Evolutionary conservation across 2,888 invertebrate species (phyloP).

Genomic region (Anthrax anthrax): DNA sequence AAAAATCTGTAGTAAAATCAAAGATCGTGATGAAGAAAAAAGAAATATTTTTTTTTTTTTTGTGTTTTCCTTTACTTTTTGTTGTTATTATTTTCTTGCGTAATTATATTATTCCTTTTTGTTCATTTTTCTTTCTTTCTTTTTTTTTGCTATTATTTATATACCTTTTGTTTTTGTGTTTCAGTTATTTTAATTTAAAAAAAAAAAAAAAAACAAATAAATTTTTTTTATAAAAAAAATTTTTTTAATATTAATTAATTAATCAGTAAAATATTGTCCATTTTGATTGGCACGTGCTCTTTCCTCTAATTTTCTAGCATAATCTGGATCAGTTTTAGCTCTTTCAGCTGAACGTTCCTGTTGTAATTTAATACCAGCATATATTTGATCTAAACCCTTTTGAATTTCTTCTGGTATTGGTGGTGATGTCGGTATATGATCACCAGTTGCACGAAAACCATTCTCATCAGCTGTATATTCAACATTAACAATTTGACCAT

Average conservation of each 20-base stretch:
- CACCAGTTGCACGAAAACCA: constrained; percentile 67
- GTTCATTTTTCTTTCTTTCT: too few species aligned
- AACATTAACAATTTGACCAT: constrained; percentile 55
- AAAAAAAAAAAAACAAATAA: too few species aligned
- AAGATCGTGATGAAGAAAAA: too few species aligned
- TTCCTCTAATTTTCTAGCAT: constrained; percentile 31
- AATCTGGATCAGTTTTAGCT: constrained; percentile 32
- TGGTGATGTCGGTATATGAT: constrained; percentile 72
- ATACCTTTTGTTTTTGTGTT: too few species aligned
- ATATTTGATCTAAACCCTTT: constrained; percentile 75
- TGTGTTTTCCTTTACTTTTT: too few species aligned
- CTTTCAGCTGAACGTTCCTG: constrained; percentile 39
- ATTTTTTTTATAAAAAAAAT: too few species aligned
- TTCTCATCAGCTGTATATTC: constrained; percentile 70
- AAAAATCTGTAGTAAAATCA: too few species aligned
- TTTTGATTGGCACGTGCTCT: constrained; percentile 42
- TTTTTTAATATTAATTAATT: not conserved
- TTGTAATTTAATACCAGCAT: constrained; percentile 57
- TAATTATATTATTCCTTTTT: too few species aligned
- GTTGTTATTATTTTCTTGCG: too few species aligned
- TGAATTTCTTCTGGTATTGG: constrained; percentile 74
- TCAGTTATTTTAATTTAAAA: too few species aligned
- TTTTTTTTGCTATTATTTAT: too few species aligned
- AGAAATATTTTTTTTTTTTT: too few species aligned
- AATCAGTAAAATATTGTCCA: constrained; percentile 40